These are phyloP conservation scores for Nestor notabilis DNA, from an alignment of 2,113 vertebrate genomes.

Conservation along the genomic window DNA sequence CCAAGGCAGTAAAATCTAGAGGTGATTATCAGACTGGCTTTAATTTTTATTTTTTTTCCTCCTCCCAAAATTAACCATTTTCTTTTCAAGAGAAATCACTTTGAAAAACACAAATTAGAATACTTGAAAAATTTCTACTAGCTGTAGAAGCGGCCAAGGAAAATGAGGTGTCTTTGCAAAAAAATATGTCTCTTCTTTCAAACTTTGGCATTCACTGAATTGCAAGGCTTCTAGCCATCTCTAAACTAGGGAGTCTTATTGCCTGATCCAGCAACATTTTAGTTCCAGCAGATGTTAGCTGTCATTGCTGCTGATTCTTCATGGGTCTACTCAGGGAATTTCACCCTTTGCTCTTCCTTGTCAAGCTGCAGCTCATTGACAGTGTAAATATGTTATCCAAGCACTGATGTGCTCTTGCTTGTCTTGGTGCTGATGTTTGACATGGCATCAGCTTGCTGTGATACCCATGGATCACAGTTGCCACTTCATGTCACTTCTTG, in stretches of 20 bases:
- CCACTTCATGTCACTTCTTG: not conserved
- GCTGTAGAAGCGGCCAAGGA: not conserved
- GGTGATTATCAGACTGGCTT: not conserved
- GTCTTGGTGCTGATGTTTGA: not conserved
- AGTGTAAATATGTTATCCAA: not conserved
- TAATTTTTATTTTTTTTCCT: not conserved
- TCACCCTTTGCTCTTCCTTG: not conserved
- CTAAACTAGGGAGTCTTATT: not conserved
- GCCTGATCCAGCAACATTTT: not conserved
- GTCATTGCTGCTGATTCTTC: not conserved
- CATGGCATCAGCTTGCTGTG: not conserved
- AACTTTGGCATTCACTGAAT: not conserved
- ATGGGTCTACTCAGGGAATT: not conserved
- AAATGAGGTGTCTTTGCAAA: not conserved
- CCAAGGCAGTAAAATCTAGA: not conserved
- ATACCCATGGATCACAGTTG: not conserved
- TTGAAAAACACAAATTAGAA: not conserved
- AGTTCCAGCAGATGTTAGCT: not conserved
- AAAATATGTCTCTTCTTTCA: not conserved
- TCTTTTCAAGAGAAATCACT: not conserved
- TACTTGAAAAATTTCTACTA: not conserved
- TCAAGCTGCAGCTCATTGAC: not conserved
- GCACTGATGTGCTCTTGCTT: not conserved
- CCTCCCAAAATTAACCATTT: not conserved
- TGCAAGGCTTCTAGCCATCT: not conserved